Evolutionary conservation across 2,113 vertebrate species (phyloP), one percentile per base, ranked within the genome.

Genomic region (Lophotis ruficrista): DNA sequence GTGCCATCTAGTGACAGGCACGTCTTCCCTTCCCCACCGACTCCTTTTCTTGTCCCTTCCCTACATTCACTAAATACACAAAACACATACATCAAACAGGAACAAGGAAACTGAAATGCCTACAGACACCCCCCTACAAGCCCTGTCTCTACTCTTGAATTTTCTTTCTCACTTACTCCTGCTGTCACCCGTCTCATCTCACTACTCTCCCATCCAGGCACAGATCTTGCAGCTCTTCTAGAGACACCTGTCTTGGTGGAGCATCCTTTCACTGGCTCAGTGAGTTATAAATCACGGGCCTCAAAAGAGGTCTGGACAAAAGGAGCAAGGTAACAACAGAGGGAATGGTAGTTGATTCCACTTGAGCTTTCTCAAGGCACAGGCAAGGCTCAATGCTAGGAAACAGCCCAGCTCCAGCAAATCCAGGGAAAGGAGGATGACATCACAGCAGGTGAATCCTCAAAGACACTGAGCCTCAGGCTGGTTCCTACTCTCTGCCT

Each of bases 1-100:
- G 38, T 60, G 90, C 91, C 96, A 80, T 9, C 97, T 94, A 77
- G 65, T 41, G 96, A 73, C 69, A 51, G n/a, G 10, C 43, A 30
- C 3, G 2, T 11, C 60, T 43, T 17, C 16, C 53, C 2, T 15
- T 33, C 22, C 37, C 21, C 45, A 51, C 21, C 11, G 27, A 8
- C 7, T 9, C 30, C 15, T 24, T 56, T 16, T 22, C 38, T 14
- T 17, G 25, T 14, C 35, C 23, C 19, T 30, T 27, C 19, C 38
- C 65, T 20, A 28, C 27, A 16, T 19, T 17, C 28, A 5, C 15
- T 21, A 13, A 37, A 37, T 2, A 4, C 30, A 56, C 22, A 54
- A 35, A 84, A 25, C 41, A 38, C 12, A 0, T 72, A 22, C 18
- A 6, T 6, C 10, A 30, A 69, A 19, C 33, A 43, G 33, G 20